A percentile compares a stretch with the other conserved stretches of the same genome.
These are phyloP conservation scores for Cacatua alba DNA, from an alignment of 2,113 vertebrate species.

Conservation along the genomic window DNA sequence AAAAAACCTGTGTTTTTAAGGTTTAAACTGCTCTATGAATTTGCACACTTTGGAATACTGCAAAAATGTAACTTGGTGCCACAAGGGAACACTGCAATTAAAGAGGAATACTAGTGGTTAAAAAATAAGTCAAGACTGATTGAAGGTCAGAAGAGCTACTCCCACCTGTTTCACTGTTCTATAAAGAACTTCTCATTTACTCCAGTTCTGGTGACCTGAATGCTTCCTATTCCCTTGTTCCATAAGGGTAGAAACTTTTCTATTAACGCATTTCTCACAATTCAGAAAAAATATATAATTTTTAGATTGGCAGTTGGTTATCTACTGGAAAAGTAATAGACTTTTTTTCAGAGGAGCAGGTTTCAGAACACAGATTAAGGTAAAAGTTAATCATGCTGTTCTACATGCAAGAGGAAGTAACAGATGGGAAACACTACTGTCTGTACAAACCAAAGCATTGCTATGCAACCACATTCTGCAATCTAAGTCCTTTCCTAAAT, in stretches of 20 bases:
- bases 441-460: not conserved
- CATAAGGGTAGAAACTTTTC: not conserved
- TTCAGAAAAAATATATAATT: not conserved
- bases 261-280: not conserved
- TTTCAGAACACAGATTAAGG: not conserved
- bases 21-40: not conserved
- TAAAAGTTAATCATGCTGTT: not conserved
- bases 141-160: not conserved
- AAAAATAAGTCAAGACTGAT: not conserved
- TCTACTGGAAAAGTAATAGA: not conserved
- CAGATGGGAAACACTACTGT: not conserved
- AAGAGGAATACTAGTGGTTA: not conserved
- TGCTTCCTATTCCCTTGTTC: not conserved
- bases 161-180: not conserved
- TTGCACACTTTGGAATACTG: not conserved
- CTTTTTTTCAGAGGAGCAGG: not conserved
- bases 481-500: not conserved
- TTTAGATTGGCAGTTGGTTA: not conserved
- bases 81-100: not conserved
- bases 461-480: not conserved
- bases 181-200: not conserved
- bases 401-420: not conserved
- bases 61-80: not conserved
- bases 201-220: not conserved
- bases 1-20: not conserved